A percentile compares a stretch with the other conserved stretches of the same genome.
phyloP scores from a whole-genome alignment of 2,797 vertebrate genomes.

The Bradypodion pumilum region DNA sequence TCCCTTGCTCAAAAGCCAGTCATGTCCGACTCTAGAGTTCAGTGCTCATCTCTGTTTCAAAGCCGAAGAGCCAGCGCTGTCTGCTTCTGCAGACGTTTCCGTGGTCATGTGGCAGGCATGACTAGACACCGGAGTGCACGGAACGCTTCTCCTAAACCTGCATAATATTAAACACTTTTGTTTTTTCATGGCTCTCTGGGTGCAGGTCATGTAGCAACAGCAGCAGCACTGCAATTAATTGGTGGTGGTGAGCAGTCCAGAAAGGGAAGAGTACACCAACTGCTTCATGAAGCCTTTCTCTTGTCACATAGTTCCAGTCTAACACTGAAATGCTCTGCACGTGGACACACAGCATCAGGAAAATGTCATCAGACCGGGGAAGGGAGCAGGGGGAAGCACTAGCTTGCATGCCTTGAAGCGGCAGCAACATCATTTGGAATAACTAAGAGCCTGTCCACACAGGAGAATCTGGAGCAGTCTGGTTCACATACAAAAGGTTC shows the following conservation, averaged over 20 bases:
- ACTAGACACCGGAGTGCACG: no score
- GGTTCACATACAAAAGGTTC: no score
- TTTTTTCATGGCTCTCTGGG: not conserved
- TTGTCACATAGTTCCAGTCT: not conserved
- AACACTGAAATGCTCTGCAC: not conserved
- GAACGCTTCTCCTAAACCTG: not conserved
- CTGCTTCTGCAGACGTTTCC: no score
- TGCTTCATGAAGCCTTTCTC: not conserved
- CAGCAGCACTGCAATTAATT: not conserved
- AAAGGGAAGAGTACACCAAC: not conserved
- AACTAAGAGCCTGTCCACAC: no score
- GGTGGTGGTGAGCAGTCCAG: not conserved
- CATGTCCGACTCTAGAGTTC: no score
- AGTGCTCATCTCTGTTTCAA: no score
- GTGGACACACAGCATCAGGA: not conserved
- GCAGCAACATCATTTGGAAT: not conserved
- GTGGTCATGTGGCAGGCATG: no score
- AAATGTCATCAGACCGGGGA: not conserved
- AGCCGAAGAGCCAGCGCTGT: no score
- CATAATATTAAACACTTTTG: not conserved
- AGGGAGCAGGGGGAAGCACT: not conserved
- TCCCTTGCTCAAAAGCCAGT: no score
- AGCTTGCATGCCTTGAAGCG: not conserved
- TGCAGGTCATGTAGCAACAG: not conserved
- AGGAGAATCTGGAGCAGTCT: no score